These are phyloP conservation scores for Aphidius ervi DNA, from an alignment of 1,140 invertebrate genomes.

Conservation along the genomic window DNA sequence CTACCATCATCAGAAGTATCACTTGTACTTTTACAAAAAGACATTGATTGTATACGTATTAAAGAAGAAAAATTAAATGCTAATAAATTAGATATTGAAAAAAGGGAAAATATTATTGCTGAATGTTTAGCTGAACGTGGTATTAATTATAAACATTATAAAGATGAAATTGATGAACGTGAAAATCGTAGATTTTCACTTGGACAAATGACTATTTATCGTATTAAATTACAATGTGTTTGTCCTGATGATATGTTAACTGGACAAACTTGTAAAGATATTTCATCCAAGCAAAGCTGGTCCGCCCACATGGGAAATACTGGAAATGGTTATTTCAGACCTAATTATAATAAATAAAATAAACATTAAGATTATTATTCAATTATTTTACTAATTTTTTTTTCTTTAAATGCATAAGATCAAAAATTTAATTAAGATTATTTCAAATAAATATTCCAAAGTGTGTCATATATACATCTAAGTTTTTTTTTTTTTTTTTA, in stretches of 20 bases:
- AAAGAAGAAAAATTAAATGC: conserved; percentile 33
- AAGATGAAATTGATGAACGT: conserved; percentile 42
- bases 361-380: conserved; percentile 22
- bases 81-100: conserved; percentile 29
- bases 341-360: conserved; percentile 9
- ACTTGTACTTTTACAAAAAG: conserved; percentile 47
- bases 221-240: conserved; percentile 52
- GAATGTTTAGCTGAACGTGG: conserved; percentile 51
- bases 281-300: conserved; percentile 53
- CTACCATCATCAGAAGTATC: conserved; percentile 46
- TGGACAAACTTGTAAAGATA: conserved; percentile 52
- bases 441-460: no score
- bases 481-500: no score
- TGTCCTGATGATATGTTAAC: conserved; percentile 50
- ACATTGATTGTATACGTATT: conserved; percentile 51
- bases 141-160: conserved; percentile 40
- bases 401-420: neutral
- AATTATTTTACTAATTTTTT: neutral
- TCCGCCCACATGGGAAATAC: conserved; percentile 49
- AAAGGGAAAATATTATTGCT: conserved; percentile 35
- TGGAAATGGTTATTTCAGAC: conserved; percentile 53
- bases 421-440: no score
- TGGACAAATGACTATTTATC: conserved; percentile 58
- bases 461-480: no score
- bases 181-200: conserved; percentile 49